A percentile compares a stretch with the other conserved stretches of the same genome.
phyloP scores from a whole-genome alignment of 2,888 invertebrate species.

The Rhogogaster chlorosoma region DNA sequence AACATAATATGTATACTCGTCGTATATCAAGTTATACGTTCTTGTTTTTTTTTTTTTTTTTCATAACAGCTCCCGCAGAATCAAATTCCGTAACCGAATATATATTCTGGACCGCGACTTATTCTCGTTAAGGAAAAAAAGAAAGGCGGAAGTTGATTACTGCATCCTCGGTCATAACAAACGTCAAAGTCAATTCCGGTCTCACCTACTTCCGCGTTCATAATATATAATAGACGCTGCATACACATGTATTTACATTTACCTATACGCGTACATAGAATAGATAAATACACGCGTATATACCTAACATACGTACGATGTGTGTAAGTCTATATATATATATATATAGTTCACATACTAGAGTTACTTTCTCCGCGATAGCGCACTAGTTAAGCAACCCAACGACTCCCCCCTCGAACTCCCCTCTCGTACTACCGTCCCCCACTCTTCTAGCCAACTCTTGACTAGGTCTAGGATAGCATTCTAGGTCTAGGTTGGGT shows the following conservation, averaged over 20 bases:
- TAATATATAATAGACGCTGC: background rate
- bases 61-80: too few relatives aligned
- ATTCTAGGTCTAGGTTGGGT: constrained; percentile 76
- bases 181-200: constrained; percentile 39
- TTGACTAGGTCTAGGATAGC: constrained; percentile 72
- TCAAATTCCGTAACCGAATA: too few relatives aligned
- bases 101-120: too few relatives aligned
- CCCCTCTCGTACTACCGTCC: constrained; percentile 50
- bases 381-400: background rate
- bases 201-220: constrained; percentile 41
- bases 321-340: background rate
- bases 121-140: background rate
- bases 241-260: background rate
- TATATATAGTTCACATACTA: constrained; percentile 37
- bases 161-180: background rate
- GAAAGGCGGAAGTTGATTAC: background rate
- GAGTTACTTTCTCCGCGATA: constrained; percentile 2
- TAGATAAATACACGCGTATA: background rate
- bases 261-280: constrained; percentile 55
- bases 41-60: too few relatives aligned
- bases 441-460: constrained; percentile 26
- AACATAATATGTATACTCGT: too few relatives aligned
- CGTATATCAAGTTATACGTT: too few relatives aligned
- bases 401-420: constrained; percentile 46
- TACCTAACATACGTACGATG: too few relatives aligned